Evolutionary conservation across 2,888 invertebrate genomes (phyloP), one percentile per base, ranked within the genome.

Genomic region (Lycia hirtaria): DNA sequence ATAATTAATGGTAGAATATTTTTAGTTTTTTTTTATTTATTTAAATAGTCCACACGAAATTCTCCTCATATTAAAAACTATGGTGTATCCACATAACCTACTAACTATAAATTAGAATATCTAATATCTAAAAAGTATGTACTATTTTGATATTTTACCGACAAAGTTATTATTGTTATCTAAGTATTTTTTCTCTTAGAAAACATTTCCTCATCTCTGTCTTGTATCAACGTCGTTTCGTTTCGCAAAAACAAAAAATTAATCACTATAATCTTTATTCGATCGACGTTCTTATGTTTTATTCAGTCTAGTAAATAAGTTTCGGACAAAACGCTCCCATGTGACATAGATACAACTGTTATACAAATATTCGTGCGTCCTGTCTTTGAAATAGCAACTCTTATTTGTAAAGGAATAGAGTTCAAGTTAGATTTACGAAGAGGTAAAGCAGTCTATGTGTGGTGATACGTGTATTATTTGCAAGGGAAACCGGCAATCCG

Each of bases 321-420:
- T 87, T 89, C 86, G 89, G 86, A 90, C 90, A 88, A 90, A 91
- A 90, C 80, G 80, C 76, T 91, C 91, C 90, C 91, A 80, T 77
- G 86, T 80, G 86, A 86, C 91, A 89, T 79, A 86, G 85, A 88
- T 88, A 89, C 85, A 83, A 81, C 75, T 80, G 75, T 73, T 76
- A 73, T 65, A 72, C 86, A 64, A 84, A 71, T 50, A 51, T 75
- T 63, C 10, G 12, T 28, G 10, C n/a, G n/a, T 28, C 6, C 17
- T 22, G 20, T 35, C 14, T 24, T 1, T 40, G 4, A 32, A 17
- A 5, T 17, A 2, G 10, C 43, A 14, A 26, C 20, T 33, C 43
- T 37, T 57, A 62, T 19, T 1, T 1, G 0, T 0, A 26, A 26
- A 0, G 7, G 0, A 2, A 41, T 56, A 62, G 6, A 48, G 53